Conservation (phyloP, 2,888 invertebrate species). For the Erebia palarica region DNA sequence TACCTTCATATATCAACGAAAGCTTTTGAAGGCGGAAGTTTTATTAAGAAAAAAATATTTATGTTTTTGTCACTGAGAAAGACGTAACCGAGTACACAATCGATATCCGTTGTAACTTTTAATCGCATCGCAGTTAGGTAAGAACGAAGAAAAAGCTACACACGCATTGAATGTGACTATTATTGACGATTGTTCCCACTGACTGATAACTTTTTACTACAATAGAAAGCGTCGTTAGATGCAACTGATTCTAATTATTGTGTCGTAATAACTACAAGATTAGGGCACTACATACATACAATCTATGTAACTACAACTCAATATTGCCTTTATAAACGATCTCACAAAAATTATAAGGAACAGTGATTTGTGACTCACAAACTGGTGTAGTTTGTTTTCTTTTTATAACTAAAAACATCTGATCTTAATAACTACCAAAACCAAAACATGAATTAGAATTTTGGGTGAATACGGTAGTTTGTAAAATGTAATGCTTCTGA, state of each 20-base stretch:
- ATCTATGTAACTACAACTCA: background rate
- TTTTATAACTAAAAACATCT: slow-evolving; percentile 8
- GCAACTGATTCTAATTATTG: slow-evolving; percentile 30
- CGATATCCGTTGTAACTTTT: slow-evolving; percentile 68
- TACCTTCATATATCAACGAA: slow-evolving; percentile 2
- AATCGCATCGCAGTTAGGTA: slow-evolving; percentile 68
- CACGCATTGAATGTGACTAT: slow-evolving; percentile 60
- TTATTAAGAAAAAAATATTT: slow-evolving; percentile 49
- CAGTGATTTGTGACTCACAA: slow-evolving; percentile 1
- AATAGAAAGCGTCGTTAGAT: slow-evolving; percentile 53
- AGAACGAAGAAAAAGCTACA: slow-evolving; percentile 65
- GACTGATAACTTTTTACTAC: slow-evolving; percentile 53
- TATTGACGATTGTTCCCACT: slow-evolving; percentile 62
- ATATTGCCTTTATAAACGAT: background rate
- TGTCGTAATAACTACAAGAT: slow-evolving; percentile 22
- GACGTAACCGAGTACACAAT: slow-evolving; percentile 64
- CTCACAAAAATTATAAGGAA: background rate
- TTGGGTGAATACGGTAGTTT: background rate
- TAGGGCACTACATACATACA: background rate
- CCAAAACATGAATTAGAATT: background rate
- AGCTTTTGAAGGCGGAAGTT: slow-evolving; percentile 43
- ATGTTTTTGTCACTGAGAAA: slow-evolving; percentile 55
- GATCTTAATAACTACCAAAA: slow-evolving; percentile 17
- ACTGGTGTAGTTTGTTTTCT: background rate
- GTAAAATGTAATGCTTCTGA: background rate